Evolutionary conservation across 1,140 invertebrate genomes (phyloP), one percentile per base, ranked within the genome.

Genomic region (Ceratina calcarata): DNA sequence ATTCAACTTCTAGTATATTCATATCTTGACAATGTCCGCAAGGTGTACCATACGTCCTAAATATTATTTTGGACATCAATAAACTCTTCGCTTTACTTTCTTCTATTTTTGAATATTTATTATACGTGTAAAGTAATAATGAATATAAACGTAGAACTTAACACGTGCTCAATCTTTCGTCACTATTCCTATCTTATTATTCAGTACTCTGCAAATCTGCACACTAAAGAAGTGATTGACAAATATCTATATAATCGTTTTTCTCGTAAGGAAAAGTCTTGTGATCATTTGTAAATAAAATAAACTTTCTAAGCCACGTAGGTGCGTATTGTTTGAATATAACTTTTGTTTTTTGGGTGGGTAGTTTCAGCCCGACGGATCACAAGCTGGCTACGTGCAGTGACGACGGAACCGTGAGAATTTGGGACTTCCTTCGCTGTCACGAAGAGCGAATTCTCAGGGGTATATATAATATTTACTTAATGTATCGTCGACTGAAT

Each of bases 371-470:
- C 94, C 99, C 99, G 69, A 98, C 97, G 91, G 99, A 99, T 95
- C 96, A 96, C 89, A 99, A 99, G 94, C 98, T 99, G 94, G 98
- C 98, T 13, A 99, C 99, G 27, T 99, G 99, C 94, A 99, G 99
- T 66, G 99, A 99, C 93, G 99, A 99, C 94, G 98, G 98, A 80
- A 99, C 99, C 22, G 95, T 99, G 57, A 94, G 99, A 87, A 98
- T 99, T 89, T 99, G 99, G 98, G 99, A 99, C 93, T 99, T 99
- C 94, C 96, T 98, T 91, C 96, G 97, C 87, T 99, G 98, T 93
- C 96, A 98, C 87, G 99, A 99, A 95, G 99, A 99, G 94, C 95
- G 96, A 93, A 97, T 99, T 89, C 94, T 99, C 10, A 94, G 98
- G 94, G 99, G 97, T 97, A 94, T 92, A 85, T 57, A 80, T 58